Conservation (phyloP, 1,140 invertebrate genomes). For the Paracyclopina nana region DNA sequence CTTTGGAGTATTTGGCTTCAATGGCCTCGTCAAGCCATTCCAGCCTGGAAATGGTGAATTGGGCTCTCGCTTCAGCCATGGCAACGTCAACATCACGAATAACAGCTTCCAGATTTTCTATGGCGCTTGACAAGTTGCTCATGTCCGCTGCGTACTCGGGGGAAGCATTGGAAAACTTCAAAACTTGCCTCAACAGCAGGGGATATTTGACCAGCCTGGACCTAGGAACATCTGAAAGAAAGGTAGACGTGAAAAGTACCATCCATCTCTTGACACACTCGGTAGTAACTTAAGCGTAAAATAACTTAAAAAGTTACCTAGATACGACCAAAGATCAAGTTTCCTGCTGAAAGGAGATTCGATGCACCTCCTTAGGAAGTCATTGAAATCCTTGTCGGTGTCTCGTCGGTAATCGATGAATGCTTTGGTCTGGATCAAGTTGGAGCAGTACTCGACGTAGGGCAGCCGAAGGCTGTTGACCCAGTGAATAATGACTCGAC, state of each 20-base stretch:
- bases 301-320: conserved; percentile 3
- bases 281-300: background rate
- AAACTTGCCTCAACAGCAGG: conserved; percentile 7
- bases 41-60: background rate
- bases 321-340: conserved; percentile 14
- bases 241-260: too few species aligned
- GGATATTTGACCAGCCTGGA: conserved; percentile 13
- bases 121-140: background rate
- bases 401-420: conserved; percentile 1
- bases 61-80: background rate
- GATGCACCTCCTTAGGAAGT: conserved; percentile 9
- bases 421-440: conserved; percentile 7
- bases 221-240: conserved; percentile 10
- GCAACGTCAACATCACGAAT: background rate
- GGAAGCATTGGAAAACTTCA: conserved; percentile 5
- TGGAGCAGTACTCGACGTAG: conserved; percentile 7
- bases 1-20: background rate
- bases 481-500: background rate
- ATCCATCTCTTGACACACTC: too few species aligned
- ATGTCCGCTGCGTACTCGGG: background rate
- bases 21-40: background rate
- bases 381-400: conserved; percentile 4
- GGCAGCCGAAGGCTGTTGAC: background rate
- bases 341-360: conserved; percentile 12
- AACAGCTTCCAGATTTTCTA: conserved; percentile 6